phyloP scores from a whole-genome alignment of 1,140 invertebrate genomes.

The Polypedilum pembai region DNA sequence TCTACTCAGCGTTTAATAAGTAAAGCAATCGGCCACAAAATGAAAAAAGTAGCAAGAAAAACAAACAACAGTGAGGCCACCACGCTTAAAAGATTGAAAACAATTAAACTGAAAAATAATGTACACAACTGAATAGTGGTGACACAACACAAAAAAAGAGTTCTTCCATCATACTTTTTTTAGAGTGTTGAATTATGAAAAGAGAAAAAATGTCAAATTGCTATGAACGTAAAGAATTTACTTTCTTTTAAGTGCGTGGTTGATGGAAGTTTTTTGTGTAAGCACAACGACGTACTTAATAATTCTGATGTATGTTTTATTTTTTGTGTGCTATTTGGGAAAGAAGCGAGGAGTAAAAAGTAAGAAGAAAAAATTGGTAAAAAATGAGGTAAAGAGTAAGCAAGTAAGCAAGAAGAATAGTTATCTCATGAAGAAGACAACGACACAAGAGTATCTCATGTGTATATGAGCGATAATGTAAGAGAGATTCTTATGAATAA shows the following conservation, averaged over 20 bases:
- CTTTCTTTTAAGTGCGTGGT: neutral
- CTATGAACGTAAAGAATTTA: neutral
- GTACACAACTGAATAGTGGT: too few relatives aligned
- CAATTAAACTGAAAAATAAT: neutral
- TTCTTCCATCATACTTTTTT: too few relatives aligned
- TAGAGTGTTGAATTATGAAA: too few relatives aligned
- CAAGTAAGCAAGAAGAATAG: neutral
- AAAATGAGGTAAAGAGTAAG: neutral
- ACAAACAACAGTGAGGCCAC: neutral
- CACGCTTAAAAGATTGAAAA: constrained; percentile 6
- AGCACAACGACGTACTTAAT: neutral
- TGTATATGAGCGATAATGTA: neutral
- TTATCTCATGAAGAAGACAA: neutral
- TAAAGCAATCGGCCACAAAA: constrained; percentile 14
- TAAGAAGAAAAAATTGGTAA: neutral
- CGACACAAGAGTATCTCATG: neutral
- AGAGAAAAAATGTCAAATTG: too few relatives aligned
- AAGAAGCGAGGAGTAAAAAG: neutral
- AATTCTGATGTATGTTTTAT: too few relatives aligned
- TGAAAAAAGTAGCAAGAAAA: neutral
- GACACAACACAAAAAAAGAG: too few relatives aligned
- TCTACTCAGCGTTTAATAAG: too few relatives aligned
- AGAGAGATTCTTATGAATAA: neutral
- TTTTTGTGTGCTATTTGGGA: neutral
- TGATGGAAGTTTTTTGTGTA: too few relatives aligned